phyloP scores from a whole-genome alignment of 2,888 invertebrate genomes.

The Galerucella calmariensis region DNA sequence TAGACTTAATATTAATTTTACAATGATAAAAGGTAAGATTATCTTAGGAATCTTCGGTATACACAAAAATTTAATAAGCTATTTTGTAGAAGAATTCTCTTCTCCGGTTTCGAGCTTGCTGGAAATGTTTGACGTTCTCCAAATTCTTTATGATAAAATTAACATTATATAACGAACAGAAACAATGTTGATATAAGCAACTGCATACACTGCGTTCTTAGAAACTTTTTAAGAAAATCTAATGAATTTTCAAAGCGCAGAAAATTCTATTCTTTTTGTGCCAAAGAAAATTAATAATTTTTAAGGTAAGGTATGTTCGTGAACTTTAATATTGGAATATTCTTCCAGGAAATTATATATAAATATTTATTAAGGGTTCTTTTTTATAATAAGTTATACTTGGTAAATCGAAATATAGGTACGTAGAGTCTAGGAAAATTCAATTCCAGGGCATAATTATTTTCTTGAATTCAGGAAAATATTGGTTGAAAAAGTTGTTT shows the following conservation, averaged over 20 bases:
- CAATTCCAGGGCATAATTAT: no score
- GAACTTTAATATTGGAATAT: not conserved
- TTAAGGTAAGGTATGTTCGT: not conserved
- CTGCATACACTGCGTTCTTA: not conserved
- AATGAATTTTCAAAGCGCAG: not conserved
- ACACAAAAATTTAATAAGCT: slow-evolving; percentile 43
- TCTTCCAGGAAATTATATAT: not conserved
- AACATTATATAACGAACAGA: slow-evolving; percentile 23
- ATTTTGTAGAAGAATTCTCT: slow-evolving; percentile 39
- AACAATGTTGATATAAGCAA: slow-evolving; percentile 22
- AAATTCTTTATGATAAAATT: slow-evolving; percentile 28
- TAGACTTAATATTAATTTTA: no score
- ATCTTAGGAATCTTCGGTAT: slow-evolving; percentile 30
- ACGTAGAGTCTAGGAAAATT: no score
- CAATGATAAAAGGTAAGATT: slow-evolving; percentile 6
- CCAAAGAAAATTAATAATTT: not conserved
- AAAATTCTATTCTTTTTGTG: not conserved
- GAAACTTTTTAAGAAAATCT: not conserved
- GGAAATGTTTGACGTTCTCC: slow-evolving; percentile 28
- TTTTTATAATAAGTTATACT: no score
- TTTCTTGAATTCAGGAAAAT: no score
- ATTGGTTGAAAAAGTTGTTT: no score
- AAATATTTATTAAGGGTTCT: no score
- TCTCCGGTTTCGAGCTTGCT: slow-evolving; percentile 30
- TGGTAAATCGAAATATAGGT: no score